These are phyloP conservation scores for Gopherus evgoodei DNA, from an alignment of 2,113 vertebrate genomes.

Conservation along the genomic window DNA sequence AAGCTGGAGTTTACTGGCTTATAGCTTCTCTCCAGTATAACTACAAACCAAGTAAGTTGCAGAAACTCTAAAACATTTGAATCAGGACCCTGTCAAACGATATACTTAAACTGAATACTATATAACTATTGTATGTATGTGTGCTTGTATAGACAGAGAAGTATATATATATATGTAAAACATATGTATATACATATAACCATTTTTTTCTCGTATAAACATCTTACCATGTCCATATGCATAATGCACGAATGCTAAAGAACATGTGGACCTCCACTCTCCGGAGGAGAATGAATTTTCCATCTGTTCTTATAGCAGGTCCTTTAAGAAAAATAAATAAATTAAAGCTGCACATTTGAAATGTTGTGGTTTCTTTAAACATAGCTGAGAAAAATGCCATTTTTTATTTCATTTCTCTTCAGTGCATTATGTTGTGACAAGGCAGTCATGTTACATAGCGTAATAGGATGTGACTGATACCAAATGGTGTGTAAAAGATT, in stretches of 20 bases:
- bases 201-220: not conserved
- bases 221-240: not conserved
- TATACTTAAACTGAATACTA: not conserved
- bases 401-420: constrained; percentile 61
- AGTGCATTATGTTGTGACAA: constrained; percentile 59
- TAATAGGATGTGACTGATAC: constrained; percentile 50
- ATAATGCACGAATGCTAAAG: accelerated
- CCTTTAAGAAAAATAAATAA: constrained; percentile 28
- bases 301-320: not conserved
- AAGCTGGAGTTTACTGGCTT: not conserved
- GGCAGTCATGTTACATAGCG: constrained; percentile 36
- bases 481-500: constrained; percentile 58
- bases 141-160: not conserved
- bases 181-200: not conserved
- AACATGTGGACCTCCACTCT: not conserved
- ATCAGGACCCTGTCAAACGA: not conserved
- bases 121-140: not conserved
- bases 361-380: constrained; percentile 40
- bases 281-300: not conserved
- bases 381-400: constrained; percentile 51
- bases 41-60: not conserved
- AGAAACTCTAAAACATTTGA: not conserved
- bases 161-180: not conserved
- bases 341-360: constrained; percentile 37
- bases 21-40: not conserved